Conservation (phyloP, 1,140 invertebrate genomes). For the Papilio polytes region DNA sequence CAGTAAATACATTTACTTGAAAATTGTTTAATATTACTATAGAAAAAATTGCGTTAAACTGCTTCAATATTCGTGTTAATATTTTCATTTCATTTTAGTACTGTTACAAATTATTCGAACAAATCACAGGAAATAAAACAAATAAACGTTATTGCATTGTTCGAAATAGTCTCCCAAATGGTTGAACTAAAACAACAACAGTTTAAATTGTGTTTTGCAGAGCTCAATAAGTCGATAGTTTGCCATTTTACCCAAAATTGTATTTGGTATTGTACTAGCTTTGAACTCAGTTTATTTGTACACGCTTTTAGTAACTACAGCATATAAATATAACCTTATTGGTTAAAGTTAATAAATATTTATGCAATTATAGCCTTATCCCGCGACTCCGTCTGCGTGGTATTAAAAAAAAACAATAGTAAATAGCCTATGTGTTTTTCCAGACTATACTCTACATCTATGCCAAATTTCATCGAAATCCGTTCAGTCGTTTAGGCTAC, state of each 20-base stretch:
- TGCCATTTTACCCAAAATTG: background rate
- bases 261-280: background rate
- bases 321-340: background rate
- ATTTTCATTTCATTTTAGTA: background rate
- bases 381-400: too few species aligned
- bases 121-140: background rate
- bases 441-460: too few species aligned
- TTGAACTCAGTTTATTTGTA: conserved; percentile 24
- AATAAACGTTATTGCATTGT: background rate
- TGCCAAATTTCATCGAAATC: too few species aligned
- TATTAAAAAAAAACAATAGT: too few species aligned
- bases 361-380: too few species aligned
- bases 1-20: too few species aligned
- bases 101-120: background rate
- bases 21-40: too few species aligned
- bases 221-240: conserved; percentile 13
- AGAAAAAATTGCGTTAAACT: too few species aligned
- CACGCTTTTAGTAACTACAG: background rate
- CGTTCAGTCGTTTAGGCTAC: too few species aligned
- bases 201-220: background rate
- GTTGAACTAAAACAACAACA: conserved; percentile 22
- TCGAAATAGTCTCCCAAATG: background rate
- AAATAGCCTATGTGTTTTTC: too few species aligned
- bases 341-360: too few species aligned
- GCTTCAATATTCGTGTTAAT: too few species aligned